Evolutionary conservation across 2,797 vertebrate species (phyloP), one percentile per base, ranked within the genome.

Genomic region (Atherinosoma microstoma): DNA sequence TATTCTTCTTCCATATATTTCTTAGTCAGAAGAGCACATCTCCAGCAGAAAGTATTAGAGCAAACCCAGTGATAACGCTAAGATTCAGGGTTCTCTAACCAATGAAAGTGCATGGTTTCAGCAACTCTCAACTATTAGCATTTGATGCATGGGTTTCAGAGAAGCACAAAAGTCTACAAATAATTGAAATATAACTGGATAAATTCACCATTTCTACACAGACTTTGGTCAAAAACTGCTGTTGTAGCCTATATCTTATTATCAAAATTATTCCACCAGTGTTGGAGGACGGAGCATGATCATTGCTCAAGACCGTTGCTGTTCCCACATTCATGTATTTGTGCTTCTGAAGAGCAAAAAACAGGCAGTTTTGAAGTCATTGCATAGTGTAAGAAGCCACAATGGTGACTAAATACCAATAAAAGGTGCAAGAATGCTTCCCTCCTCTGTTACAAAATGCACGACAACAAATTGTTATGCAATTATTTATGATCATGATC

Each of bases 341-440:
- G 24, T 11, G 51, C 24, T 27, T 24, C 22, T 13, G 11, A 13
- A 53, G 24, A 29, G 24, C 6, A 4, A 27, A 54, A 54, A 51
- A 22, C 47, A 51, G 24, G 10, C 47, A 22, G 47, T 20, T 47
- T n/a, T 20, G 7, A 47, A 47, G 45, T n/a, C 7, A n/a, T 32
- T 30, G 18, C 24, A 45, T 15, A 20, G 6, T 18, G 13, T 6
- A 0, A 61, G 6, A 57, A 20, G n/a, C 32, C 40, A 16, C 42
- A 29, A 29, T 20, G 30, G 20, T 32, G 30, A 63, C 61, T 62
- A 81, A 90, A 89, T 87, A 73, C 84, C 88, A 89, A 89, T 85
- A 87, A 94, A 93, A 94, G 89, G 86, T 91, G 90, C 73, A 92
- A 94, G 93, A 94, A 95, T 95, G 93, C 81, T 35, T 53, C 63